Conservation (phyloP, 2,797 vertebrate species). For the Neosalanx taihuensis region DNA sequence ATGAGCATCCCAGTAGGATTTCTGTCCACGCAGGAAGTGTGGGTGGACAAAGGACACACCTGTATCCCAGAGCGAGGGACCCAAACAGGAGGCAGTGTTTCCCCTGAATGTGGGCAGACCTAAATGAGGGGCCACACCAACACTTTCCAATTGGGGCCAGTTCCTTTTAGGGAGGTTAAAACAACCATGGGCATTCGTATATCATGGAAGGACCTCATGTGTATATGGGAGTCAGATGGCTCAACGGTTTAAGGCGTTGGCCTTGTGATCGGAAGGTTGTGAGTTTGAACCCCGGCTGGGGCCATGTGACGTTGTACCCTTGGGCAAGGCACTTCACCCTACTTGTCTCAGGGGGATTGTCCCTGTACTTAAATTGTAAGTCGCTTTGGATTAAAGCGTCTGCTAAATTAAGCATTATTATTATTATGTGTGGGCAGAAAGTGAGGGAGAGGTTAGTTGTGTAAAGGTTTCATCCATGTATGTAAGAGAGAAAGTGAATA, state of each 20-base stretch:
- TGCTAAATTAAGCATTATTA: too few relatives aligned
- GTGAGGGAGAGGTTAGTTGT: background rate
- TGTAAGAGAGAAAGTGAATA: too few relatives aligned
- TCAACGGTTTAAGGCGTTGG: too few relatives aligned
- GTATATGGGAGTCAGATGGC: too few relatives aligned
- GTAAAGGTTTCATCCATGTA: constrained; percentile 17
- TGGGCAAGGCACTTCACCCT: too few relatives aligned
- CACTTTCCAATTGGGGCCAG: background rate
- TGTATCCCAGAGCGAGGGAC: constrained; percentile 48
- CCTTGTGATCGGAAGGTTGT: too few relatives aligned
- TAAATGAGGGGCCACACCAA: background rate
- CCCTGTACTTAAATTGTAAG: too few relatives aligned
- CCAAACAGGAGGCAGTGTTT: background rate
- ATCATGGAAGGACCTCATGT: background rate
- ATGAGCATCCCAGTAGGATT: constrained; percentile 38
- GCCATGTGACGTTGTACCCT: too few relatives aligned
- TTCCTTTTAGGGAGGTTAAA: background rate
- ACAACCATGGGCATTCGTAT: background rate
- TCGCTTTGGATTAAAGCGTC: too few relatives aligned
- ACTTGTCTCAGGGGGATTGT: too few relatives aligned
- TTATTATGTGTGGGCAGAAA: background rate
- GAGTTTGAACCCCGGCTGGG: too few relatives aligned
- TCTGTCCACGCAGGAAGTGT: constrained; percentile 39
- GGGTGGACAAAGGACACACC: constrained; percentile 66
- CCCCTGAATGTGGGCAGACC: background rate